Percentiles rank a stretch among this genome's conserved stretches.
Evolutionary conservation across 30 jellyfish, hydroid and myxozoan species (phyloP).

Genomic region (Chrysaora quinquecirrha): DNA sequence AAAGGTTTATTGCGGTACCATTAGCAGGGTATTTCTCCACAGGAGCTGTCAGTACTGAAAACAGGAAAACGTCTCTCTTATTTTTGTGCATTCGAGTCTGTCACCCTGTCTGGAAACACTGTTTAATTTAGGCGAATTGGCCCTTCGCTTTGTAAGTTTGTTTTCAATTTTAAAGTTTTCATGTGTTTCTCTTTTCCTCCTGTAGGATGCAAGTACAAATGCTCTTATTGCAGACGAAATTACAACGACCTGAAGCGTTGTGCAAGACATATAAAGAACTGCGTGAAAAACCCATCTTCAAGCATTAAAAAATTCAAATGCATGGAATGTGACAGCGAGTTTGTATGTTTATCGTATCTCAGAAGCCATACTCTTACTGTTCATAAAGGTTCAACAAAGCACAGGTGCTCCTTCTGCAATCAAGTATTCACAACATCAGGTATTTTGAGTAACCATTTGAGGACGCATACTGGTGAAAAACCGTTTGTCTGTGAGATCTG

Average conservation of each 20-base stretch:
- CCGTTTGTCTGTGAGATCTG: constrained; percentile 44
- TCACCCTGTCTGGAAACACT: too few species aligned
- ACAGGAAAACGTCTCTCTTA: too few species aligned
- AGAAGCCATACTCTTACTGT: constrained; percentile 54
- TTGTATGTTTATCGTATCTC: constrained; percentile 25
- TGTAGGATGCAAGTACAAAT: too few species aligned
- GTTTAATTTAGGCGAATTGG: too few species aligned
- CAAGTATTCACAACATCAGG: constrained; percentile 53
- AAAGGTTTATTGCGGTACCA: too few species aligned
- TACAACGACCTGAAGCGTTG: constrained; percentile 7
- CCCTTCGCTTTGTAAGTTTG: too few species aligned
- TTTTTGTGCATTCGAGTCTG: too few species aligned
- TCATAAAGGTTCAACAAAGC: constrained; percentile 28
- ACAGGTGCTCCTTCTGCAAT: constrained; percentile 43
- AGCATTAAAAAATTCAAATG: constrained; percentile 43
- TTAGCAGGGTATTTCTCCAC: too few species aligned
- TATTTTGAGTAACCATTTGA: constrained; percentile 36
- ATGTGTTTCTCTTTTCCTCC: too few species aligned
- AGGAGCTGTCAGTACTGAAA: too few species aligned
- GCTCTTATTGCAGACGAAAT: constrained; percentile 39
- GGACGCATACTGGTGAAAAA: constrained; percentile 68
- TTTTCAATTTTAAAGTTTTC: too few species aligned
- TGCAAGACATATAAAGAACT: constrained; percentile 27
- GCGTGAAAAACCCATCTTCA: constrained; percentile 1
- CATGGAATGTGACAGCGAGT: constrained; percentile 41